Evolutionary conservation across 2,113 vertebrate genomes (phyloP), one percentile per base, ranked within the genome.

Genomic region (Megaceryle torquata): DNA sequence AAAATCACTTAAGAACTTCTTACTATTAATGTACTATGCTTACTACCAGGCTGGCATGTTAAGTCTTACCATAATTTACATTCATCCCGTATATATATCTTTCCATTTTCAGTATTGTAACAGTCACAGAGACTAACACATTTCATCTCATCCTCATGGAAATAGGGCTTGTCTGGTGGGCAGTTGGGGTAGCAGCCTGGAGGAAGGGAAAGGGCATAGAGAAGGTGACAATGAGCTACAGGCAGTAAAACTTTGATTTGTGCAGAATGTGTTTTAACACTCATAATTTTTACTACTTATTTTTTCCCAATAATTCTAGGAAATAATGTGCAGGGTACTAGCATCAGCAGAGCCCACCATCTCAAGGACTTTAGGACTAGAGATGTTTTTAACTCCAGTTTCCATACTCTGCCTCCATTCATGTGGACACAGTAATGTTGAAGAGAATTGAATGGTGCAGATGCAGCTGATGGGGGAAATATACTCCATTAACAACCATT

Each of bases 171-270:
- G 33, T 97, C 93, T 90, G 93, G 56, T 11, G 98, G 99, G 63
- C 99, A 99, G 91, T 97, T 95, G 6, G 99, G 99, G 93, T 99
- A 99, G 97, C 99, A 99, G 65, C 99, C 99, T 99, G 88, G 61
- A 51, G 39, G 3, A 77, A 89, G 61, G 9, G 71, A 63, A 51
- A 61, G 15, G 28, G 4, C 29, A 33, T 17, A 31, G 2, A 76
- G n/a, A 41, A 68, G 31, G 35, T 41, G 51, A 46, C 22, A 72
- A 64, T 46, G 31, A 76, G 13, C 50, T 39, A 25, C 12, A 24
- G 22, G 15, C 35, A 87, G 48, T 22, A 56, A 33, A 86, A 35
- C 12, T 71, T 80, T 37, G 63, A 25, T 90, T 72, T 90, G 37
- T 6, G 1, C 13, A 10, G 9, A 60, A 70, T 35, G 6, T 28